These are phyloP conservation scores for Lepidothrix coronata DNA, from an alignment of 2,113 vertebrate genomes.

Conservation along the genomic window DNA sequence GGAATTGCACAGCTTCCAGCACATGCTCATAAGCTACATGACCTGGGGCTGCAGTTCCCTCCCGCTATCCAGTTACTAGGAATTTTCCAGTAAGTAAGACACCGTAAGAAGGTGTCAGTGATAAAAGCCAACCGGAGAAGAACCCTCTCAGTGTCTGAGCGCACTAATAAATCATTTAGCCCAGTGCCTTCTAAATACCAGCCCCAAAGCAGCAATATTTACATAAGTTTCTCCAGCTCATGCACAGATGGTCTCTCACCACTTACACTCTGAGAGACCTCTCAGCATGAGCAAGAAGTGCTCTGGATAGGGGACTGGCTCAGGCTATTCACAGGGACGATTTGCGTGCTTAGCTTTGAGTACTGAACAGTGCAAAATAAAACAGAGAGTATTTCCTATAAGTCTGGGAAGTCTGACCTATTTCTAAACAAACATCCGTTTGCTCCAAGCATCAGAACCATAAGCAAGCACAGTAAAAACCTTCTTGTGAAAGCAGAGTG, in stretches of 20 bases:
- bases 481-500: not conserved
- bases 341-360: not conserved
- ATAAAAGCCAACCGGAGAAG: slow-evolving; percentile 51
- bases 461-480: not conserved
- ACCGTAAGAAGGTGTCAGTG: slow-evolving; percentile 13
- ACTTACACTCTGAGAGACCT: accelerated
- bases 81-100: slow-evolving; percentile 40
- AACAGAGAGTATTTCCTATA: not conserved
- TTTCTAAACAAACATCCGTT: not conserved
- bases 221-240: not conserved
- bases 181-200: not conserved
- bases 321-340: not conserved
- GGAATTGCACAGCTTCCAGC: not conserved
- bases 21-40: not conserved
- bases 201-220: not conserved
- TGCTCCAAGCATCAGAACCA: not conserved
- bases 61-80: not conserved
- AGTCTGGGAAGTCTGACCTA: not conserved
- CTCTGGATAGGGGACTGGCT: not conserved
- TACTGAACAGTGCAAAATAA: not conserved
- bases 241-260: not conserved
- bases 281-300: not conserved
- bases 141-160: not conserved
- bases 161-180: slow-evolving; percentile 55
- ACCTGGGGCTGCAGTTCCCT: not conserved